phyloP scores from a whole-genome alignment of 2,797 vertebrate genomes.

The Oryzias sinensis region DNA sequence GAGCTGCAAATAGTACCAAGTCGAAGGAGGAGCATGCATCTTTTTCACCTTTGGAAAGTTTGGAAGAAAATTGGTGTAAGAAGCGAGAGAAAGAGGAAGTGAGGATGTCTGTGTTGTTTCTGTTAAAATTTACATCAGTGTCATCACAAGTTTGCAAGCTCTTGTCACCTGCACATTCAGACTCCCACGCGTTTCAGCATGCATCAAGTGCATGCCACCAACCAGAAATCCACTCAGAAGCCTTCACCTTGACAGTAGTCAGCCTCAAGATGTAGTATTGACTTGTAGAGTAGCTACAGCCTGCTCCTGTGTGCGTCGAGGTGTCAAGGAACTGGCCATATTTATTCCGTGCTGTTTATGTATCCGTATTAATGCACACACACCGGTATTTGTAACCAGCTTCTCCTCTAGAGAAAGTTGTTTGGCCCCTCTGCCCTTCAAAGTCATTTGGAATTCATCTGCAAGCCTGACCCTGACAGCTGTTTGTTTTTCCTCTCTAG shows the following conservation, averaged over 20 bases:
- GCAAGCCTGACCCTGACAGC: constrained; percentile 73
- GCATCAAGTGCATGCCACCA: constrained; percentile 8
- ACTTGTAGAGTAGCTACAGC: constrained; percentile 52
- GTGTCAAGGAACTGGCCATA: constrained; percentile 17
- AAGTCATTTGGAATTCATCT: constrained; percentile 76
- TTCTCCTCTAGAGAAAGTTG: constrained; percentile 65
- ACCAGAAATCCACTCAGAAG: constrained; percentile 22
- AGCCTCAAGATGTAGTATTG: constrained; percentile 65
- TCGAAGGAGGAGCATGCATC: constrained; percentile 57
- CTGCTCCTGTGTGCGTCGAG: constrained; percentile 2
- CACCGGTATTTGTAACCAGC: constrained; percentile 13
- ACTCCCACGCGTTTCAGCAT: not conserved
- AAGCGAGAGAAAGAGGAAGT: constrained; percentile 29
- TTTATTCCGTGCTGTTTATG: constrained; percentile 43
- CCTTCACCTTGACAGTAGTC: constrained; percentile 63
- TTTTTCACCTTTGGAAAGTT: constrained; percentile 47
- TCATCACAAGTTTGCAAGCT: constrained; percentile 25
- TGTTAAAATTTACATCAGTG: constrained; percentile 22
- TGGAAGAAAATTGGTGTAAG: constrained; percentile 37
- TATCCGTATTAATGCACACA: constrained; percentile 34
- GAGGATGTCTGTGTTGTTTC: constrained; percentile 28
- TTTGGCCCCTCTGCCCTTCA: constrained; percentile 72
- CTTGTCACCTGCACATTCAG: constrained; percentile 23
- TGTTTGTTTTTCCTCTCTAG: constrained; percentile 73
- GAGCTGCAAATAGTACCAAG: constrained; percentile 52